phyloP scores from a whole-genome alignment of 2,797 vertebrate species.

The Pantherophis alleghaniensis region DNA sequence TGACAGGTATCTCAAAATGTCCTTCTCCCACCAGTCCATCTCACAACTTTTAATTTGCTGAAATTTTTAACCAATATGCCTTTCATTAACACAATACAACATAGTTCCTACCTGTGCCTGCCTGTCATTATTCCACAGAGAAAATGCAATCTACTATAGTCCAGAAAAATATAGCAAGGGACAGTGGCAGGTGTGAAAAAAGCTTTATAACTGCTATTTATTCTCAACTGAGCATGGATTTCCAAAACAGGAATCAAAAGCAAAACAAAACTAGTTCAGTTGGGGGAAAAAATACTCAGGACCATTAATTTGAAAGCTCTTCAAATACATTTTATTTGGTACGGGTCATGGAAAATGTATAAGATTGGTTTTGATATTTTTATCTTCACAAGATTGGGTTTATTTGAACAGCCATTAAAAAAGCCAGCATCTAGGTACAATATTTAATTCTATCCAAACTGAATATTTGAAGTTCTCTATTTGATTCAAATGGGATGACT shows the following conservation, averaged over 20 bases:
- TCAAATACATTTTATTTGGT: conserved; percentile 24
- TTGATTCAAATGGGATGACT: not conserved
- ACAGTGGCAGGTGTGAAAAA: conserved; percentile 28
- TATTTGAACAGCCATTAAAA: not conserved
- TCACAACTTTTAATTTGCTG: not conserved
- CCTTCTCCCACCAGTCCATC: not conserved
- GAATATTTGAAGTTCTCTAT: not conserved
- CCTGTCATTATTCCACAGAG: not conserved
- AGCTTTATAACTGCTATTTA: conserved; percentile 19
- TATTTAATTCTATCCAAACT: not conserved
- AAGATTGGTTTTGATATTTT: not conserved
- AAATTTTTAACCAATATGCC: not conserved
- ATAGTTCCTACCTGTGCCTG: not conserved
- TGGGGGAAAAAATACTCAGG: conserved; percentile 32
- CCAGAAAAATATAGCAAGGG: conserved; percentile 25
- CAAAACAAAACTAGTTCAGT: conserved; percentile 31
- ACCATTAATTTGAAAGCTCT: conserved; percentile 44
- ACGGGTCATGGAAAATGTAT: not conserved
- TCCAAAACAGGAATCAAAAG: conserved; percentile 35
- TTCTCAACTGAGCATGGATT: conserved; percentile 4
- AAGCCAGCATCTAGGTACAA: not conserved
- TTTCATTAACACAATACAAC: not conserved
- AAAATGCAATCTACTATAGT: not conserved
- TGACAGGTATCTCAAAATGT: not conserved
- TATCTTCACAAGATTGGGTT: not conserved